Evolutionary conservation across 2,888 invertebrate genomes (phyloP), one percentile per base, ranked within the genome.

Genomic region (Phrixothrix hirtus): DNA sequence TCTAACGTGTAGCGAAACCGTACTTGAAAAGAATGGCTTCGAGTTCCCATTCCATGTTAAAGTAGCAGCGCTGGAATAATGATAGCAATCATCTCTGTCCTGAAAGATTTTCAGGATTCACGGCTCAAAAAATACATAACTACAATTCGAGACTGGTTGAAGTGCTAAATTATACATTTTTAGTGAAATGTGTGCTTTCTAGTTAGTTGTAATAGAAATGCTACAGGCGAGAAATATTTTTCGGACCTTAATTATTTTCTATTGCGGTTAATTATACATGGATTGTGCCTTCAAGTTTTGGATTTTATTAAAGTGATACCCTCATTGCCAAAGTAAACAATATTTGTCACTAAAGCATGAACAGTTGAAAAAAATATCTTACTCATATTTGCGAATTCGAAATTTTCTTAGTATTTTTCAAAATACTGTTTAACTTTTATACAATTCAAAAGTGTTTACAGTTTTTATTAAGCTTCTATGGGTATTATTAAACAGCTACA

Each of bases 51-150:
- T 54, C 49, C 54, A 54, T 41, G 54, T 35, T 49, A 45, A 48
- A 49, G 35, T 48, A 53, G 45, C 46, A 25, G 42, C 38, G 45
- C 47, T 47, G 41, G 17, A 42, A 48, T 61, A 61, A 61, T 61
- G 59, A 61, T 59, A 59, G 61, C 57, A 61, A 61, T 61, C 59
- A 57, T 55, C 55, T 39, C 51, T 39, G 35, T 44, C 36, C 44
- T 53, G 48, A 57, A 53, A 57, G 61, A 59, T 59, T 61, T 61
- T 61, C 61, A 59, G 59, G 59, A 59, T 58, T 54, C 44, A 49
- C 54, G 54, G 49, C 48, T 49, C 54, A 45, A 39, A 54, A 53
- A 54, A 41, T 49, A 49, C 54, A 15, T 38, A 48, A 34, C 48
- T 38, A 42, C 34, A 34, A 30, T 42, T 16, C 25, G 27, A 36